Base-by-base conservation (phyloP, 2,797 vertebrate genomes). In the Pseudocheirus occidentalis region DNA sequence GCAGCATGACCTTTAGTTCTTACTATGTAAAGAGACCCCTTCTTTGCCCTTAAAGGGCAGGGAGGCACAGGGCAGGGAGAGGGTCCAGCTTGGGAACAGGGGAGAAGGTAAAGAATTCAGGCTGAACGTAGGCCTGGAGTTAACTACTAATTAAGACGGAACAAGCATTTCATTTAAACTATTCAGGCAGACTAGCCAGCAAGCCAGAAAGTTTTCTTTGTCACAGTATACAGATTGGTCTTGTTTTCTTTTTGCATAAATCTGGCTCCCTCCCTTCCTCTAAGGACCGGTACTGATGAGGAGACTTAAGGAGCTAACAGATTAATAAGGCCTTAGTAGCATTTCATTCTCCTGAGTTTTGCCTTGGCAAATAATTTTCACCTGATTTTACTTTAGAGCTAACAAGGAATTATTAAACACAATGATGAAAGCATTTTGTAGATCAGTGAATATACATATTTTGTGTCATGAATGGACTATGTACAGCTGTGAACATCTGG, bases 341-440 rank as follows among this genome's bases (percentile, higher is more conserved):
- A 0, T 0, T 40, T 81, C 91, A 14, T 29, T 50, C 93, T 95
- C 93, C 55, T 14, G 73, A 2, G 92, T 29, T 81, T 90, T 34
- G 34, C 93, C 55, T 96, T 92, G 93, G 94, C 94, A 97, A 91
- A 94, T 58, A 18, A n/a, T 90, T 89, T 54, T 52, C 94, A 55
- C 91, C 94, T 94, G 54, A 94, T 94, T 96, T 96, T 57, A 58
- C 95, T 97, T 96, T 94, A 94, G 93, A 96, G 96, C 97, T 97
- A 89, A 97, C 91, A 95, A 95, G 91, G 97, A 98, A 97, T 97
- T 96, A 97, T 96, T 97, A 93, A 97, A 95, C 92, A 62, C 66
- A n/a, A 50, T 0, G 91, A 95, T 95, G 92, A 98, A 95, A 97
- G 96, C 92, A 29, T 97, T 97, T 96, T 97, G 95, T 95, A 95